These are phyloP conservation scores for Lepidurus arcticus DNA, from an alignment of 1,140 invertebrate species.

Conservation along the genomic window DNA sequence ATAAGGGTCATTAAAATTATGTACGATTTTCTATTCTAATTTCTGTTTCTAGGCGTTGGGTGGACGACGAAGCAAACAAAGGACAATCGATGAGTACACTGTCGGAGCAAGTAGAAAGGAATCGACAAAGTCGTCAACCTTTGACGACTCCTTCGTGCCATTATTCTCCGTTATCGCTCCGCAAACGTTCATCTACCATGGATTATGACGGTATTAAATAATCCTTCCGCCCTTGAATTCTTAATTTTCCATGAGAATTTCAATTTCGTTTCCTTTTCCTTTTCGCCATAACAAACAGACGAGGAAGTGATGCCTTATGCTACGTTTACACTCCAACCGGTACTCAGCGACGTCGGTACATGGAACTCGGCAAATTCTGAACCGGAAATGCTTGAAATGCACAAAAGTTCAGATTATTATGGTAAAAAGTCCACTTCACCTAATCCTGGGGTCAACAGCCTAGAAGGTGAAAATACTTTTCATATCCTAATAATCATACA, in stretches of 20 bases:
- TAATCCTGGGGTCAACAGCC: neutral
- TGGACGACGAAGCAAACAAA: conserved; percentile 6
- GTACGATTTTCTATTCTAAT: neutral
- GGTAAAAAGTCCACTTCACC: neutral
- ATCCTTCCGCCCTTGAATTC: neutral
- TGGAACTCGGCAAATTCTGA: conserved; percentile 13
- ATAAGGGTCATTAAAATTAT: neutral
- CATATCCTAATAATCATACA: neutral
- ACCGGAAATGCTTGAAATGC: conserved; percentile 7
- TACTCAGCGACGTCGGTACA: conserved; percentile 1
- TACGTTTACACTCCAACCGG: conserved; percentile 33
- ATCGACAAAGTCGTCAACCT: conserved; percentile 10
- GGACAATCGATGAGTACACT: conserved; percentile 26
- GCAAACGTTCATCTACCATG: neutral
- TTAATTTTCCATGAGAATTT: neutral
- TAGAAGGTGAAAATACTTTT: neutral
- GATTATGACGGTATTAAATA: conserved; percentile 17
- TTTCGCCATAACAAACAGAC: conserved; percentile 2
- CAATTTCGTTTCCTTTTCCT: neutral
- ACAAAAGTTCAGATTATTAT: conserved; percentile 7
- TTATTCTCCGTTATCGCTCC: conserved; percentile 17
- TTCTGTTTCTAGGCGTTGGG: neutral
- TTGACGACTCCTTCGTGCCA: conserved; percentile 22
- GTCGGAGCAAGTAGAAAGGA: conserved; percentile 23
- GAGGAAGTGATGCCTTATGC: conserved; percentile 33